A percentile compares a stretch with the other conserved stretches of the same genome.
Conservation (phyloP, 2,888 invertebrate genomes). For the Lymantria monacha region DNA sequence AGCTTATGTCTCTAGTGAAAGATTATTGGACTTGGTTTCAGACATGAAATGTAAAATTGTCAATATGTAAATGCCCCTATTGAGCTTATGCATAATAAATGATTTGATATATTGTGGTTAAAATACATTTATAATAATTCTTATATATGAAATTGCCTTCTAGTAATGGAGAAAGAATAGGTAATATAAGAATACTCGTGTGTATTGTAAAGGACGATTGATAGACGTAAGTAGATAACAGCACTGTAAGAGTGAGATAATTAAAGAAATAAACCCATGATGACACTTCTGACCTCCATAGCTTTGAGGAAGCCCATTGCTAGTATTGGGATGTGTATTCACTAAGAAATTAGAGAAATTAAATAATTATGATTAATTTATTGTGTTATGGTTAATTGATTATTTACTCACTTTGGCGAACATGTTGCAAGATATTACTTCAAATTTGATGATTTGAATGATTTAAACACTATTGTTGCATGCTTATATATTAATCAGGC, state of each 20-base stretch:
- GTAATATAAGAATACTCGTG: too few species aligned
- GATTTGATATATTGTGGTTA: too few species aligned
- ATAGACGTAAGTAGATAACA: background rate
- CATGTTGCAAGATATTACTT: slow-evolving; percentile 1
- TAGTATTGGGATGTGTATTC: background rate
- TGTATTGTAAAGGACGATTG: background rate
- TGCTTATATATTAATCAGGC: background rate
- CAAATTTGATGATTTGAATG: slow-evolving; percentile 2
- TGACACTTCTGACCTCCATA: too few species aligned
- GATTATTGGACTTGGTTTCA: too few species aligned
- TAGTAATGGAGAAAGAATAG: background rate
- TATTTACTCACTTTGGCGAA: slow-evolving; percentile 1
- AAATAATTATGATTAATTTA: background rate
- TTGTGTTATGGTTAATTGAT: background rate
- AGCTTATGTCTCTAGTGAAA: too few species aligned
- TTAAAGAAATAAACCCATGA: too few species aligned
- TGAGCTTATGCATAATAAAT: too few species aligned
- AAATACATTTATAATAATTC: too few species aligned
- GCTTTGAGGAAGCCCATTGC: background rate
- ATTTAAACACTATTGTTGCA: background rate
- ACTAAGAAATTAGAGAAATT: background rate
- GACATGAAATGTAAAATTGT: too few species aligned
- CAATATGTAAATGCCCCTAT: too few species aligned
- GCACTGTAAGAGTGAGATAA: background rate
- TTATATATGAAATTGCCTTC: too few species aligned